A percentile compares a stretch with the other conserved stretches of the same genome.
Conservation (phyloP, 2,888 invertebrate genomes). For the Nemotelus pantherinus region DNA sequence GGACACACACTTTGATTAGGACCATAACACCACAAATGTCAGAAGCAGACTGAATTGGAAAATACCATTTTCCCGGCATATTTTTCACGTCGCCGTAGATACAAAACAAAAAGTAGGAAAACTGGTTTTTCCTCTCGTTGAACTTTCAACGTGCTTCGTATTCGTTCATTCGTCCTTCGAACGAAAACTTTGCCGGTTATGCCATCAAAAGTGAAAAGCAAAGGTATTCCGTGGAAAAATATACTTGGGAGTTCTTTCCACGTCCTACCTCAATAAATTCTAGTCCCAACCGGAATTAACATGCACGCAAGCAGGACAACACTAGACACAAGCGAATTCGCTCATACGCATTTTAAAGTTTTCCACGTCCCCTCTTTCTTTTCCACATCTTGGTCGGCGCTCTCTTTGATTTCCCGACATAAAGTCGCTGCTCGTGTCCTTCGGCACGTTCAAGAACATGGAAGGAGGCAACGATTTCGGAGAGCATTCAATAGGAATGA, state of each 20-base stretch:
- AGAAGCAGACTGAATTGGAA: constrained; percentile 47
- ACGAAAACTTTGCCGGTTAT: neutral
- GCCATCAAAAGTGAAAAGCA: constrained; percentile 12
- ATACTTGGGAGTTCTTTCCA: neutral
- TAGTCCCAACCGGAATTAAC: constrained; percentile 5
- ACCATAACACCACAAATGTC: constrained; percentile 48
- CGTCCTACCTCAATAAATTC: constrained; percentile 43
- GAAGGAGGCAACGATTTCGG: neutral
- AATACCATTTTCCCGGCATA: constrained; percentile 41
- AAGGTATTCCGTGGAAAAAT: constrained; percentile 18
- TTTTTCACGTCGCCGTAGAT: constrained; percentile 16
- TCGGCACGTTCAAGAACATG: too few relatives aligned
- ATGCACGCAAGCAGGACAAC: constrained; percentile 23
- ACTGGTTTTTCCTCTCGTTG: constrained; percentile 19
- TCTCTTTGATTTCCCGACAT: neutral
- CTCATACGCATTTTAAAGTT: constrained; percentile 43
- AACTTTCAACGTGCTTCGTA: constrained; percentile 15
- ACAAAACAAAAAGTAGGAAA: constrained; percentile 25
- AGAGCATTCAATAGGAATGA: neutral
- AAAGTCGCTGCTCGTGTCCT: too few relatives aligned
- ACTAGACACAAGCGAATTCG: neutral
- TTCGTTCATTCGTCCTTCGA: constrained; percentile 21
- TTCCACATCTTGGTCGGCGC: neutral
- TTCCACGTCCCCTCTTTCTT: constrained; percentile 5
- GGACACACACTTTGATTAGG: constrained; percentile 34